Evolutionary conservation across 2,888 invertebrate genomes (phyloP), one percentile per base, ranked within the genome.

Genomic region (Atethmia centrago): DNA sequence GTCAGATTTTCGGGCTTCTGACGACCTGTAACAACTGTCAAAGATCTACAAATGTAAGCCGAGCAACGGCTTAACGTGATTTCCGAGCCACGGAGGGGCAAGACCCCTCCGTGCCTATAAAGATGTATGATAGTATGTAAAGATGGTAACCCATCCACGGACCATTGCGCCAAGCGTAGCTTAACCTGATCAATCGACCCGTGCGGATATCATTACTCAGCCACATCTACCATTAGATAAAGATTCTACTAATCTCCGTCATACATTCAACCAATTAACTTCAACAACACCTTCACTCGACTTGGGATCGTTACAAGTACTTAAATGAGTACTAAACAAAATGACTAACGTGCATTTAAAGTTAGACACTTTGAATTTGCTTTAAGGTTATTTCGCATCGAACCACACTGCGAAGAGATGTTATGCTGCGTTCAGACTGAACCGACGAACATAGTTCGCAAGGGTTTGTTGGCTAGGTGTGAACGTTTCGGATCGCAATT

Each of bases 291-390:
- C 31, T 47, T 69, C 40, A 61, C 21, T 70, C 25, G 47, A 25
- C 28, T 53, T 45, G 28, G 36, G 42, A 55, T 42, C 42, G 42
- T 72, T 47, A 62, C 58, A 59, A 40, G 42, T 31, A 49, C 40
- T 59, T 9, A 64, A 63, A 77, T 64, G 21, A 61, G 25, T 49
- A 59, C 40, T 62, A 42, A 79, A 58, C 66, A 73, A 58, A 78
- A 64, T 55, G 8, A 42, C 47, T 53, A 63, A 63, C 51, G 61
- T 77, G 64, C 68, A 71, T 82, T 77, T 49, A 49, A 71, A 72
- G 67, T 82, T 49, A 64, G 45, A 66, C 69, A 69, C 69, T 74
- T 55, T 65, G 47, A 71, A 68, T 67, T 77, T 58, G 25, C 59
- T 68, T 76, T 67, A 64, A 28, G 67, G 61, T 71, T 56, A 61